Conservation (phyloP, 2,113 vertebrate species). For the Verasper variegatus region DNA sequence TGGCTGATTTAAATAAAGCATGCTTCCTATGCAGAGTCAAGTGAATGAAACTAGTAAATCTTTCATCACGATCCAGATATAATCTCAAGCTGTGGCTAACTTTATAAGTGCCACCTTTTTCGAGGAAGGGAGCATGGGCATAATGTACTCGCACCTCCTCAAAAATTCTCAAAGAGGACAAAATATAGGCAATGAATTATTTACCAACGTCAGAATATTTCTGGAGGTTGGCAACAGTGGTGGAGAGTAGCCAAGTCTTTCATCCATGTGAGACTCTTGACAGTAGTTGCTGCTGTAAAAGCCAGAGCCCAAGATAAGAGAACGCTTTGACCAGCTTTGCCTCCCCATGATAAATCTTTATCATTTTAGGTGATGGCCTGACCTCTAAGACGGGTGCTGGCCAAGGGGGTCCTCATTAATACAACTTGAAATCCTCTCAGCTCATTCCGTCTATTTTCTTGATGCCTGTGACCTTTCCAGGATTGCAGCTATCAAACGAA, state of each 20-base stretch:
- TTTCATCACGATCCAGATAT: conserved; percentile 11
- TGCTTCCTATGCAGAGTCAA: neutral
- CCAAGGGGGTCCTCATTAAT: conserved; percentile 84
- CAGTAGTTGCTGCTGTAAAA: conserved; percentile 81
- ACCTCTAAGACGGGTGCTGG: conserved; percentile 81
- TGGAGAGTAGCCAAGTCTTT: conserved; percentile 77
- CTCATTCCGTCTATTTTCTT: conserved; percentile 83
- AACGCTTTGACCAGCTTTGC: conserved; percentile 78
- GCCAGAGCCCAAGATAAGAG: conserved; percentile 81
- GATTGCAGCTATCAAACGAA: conserved; percentile 81
- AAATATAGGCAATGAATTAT: conserved; percentile 85
- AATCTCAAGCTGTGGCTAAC: conserved; percentile 19
- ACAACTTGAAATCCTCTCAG: conserved; percentile 83
- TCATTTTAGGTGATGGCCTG: conserved; percentile 86
- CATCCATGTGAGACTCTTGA: conserved; percentile 79
- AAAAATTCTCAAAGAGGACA: conserved; percentile 82
- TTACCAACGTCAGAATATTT: conserved; percentile 77
- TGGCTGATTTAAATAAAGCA: conserved; percentile 8
- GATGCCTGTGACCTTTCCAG: conserved; percentile 84
- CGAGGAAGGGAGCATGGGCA: conserved; percentile 49
- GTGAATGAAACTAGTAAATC: neutral
- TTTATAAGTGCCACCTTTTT: conserved; percentile 57
- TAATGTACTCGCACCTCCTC: conserved; percentile 71
- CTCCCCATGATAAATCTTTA: conserved; percentile 85
- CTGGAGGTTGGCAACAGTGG: conserved; percentile 74